phyloP scores from a whole-genome alignment of 2,797 vertebrate species.

The Neosilurus hyrtlii region DNA sequence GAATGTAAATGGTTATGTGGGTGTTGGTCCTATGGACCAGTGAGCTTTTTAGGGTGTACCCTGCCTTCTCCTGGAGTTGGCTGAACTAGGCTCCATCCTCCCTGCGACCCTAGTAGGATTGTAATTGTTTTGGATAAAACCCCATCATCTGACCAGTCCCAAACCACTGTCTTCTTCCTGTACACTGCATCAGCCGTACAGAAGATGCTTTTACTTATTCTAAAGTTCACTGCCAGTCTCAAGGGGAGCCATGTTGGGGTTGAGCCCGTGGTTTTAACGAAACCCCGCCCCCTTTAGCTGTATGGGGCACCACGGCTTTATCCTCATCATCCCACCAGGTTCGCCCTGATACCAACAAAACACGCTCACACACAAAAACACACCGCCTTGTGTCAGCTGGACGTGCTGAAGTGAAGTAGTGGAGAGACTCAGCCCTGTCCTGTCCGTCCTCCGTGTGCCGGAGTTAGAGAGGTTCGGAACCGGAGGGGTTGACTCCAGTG shows the following conservation, averaged over 20 bases:
- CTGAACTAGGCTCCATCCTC: too few relatives aligned
- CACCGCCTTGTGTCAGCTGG: not conserved
- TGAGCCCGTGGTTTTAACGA: not conserved
- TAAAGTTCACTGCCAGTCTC: not conserved
- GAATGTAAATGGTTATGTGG: too few relatives aligned
- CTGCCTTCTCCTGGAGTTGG: too few relatives aligned
- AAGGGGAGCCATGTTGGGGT: conserved; percentile 5
- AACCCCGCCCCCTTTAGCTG: not conserved
- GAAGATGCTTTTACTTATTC: not conserved
- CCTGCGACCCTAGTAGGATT: too few relatives aligned
- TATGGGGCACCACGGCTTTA: not conserved
- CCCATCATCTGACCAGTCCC: not conserved
- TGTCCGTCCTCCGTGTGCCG: not conserved
- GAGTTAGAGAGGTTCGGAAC: not conserved
- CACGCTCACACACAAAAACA: not conserved
- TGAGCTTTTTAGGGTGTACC: too few relatives aligned
- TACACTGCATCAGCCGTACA: not conserved
- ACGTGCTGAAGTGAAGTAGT: not conserved
- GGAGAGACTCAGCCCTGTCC: not conserved
- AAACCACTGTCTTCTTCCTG: not conserved
- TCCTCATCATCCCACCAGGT: conserved; percentile 3
- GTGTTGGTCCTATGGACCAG: too few relatives aligned
- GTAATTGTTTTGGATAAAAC: not conserved
- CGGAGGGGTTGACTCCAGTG: not conserved
- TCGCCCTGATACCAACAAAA: not conserved